Base-by-base conservation (phyloP, 2,888 invertebrate genomes). In the Spilarctia lutea region DNA sequence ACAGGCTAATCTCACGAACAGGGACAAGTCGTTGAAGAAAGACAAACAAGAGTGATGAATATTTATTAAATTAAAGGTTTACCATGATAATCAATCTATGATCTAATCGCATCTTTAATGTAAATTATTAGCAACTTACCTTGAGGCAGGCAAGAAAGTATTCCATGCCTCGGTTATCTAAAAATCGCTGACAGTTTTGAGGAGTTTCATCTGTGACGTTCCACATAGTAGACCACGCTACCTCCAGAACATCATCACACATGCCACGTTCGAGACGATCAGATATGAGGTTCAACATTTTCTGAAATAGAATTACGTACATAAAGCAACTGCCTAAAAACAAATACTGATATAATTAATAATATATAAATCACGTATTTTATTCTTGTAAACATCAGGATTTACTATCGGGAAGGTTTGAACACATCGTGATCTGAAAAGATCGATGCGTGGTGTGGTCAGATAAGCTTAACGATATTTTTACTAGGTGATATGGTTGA, bases 171-270 rank as follows among this genome's bases (percentile, higher is more conserved):
- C 97, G 96, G 79, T 97, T 97, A 84, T 98, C 97, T 75, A 99
- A 96, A 95, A 99, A 99, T 87, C 98, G 96, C 91, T 97, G 97
- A 96, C 99, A 99, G 96, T 99, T 99, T 85, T 97, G 96, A 66
- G 99, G 98, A 20, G 99, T 99, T 96, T 99, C 99, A 92, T 99
- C 99, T 52, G 98, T 98, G 83, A 98, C 98, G 94, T 99, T 99
- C 99, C 99, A 99, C 98, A 99, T 98, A n/a, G 99, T 99, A 75
- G 99, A 99, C 99, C 99, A 99, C 7, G 99, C 99, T 27, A 99
- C 99, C 94, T 99, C 99, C 94, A 99, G 96, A 30, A 99, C 98
- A 92, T 99, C 99, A 92, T 99, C 99, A 90, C 99, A 99, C 65
- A 98, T 95, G 75, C 96, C 96, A 60, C 97, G 96, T 75, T 97